These are phyloP conservation scores for Sebastes fasciatus DNA, from an alignment of 2,113 vertebrate species.

Conservation along the genomic window DNA sequence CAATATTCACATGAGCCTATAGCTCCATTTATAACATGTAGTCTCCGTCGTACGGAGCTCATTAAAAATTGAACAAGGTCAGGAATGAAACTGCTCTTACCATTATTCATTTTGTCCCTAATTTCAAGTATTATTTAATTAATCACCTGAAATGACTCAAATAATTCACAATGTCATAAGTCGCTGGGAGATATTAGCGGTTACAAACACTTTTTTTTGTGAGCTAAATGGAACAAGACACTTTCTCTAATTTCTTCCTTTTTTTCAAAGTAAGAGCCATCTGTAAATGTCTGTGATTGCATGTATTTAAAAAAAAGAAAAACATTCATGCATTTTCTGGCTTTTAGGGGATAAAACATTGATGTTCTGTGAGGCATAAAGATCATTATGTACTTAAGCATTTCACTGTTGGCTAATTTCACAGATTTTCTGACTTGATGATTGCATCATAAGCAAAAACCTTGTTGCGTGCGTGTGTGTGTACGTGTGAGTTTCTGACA, in stretches of 20 bases:
- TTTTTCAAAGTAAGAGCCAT: conserved; percentile 11
- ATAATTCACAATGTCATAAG: conserved; percentile 76
- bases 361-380: conserved; percentile 27
- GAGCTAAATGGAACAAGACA: conserved; percentile 20
- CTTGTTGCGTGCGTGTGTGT: conserved; percentile 45
- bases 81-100: conserved; percentile 81
- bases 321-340: not conserved
- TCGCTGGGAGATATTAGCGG: conserved; percentile 60
- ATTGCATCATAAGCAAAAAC: conserved; percentile 75
- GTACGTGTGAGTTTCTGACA: conserved; percentile 70
- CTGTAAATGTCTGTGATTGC: not conserved
- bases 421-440: conserved; percentile 69
- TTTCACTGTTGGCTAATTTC: conserved; percentile 58
- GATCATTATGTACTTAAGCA: conserved; percentile 37
- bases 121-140: conserved; percentile 83
- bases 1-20: conserved; percentile 76
- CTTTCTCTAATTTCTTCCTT: not conserved
- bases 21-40: conserved; percentile 79
- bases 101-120: conserved; percentile 85
- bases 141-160: conserved; percentile 79
- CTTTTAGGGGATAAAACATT: conserved; percentile 21
- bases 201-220: conserved; percentile 39
- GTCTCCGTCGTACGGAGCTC: conserved; percentile 77
- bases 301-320: conserved; percentile 2
- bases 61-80: conserved; percentile 88